Evolutionary conservation across 2,888 invertebrate genomes (phyloP), one percentile per base, ranked within the genome.

Genomic region (Apodemia zela): DNA sequence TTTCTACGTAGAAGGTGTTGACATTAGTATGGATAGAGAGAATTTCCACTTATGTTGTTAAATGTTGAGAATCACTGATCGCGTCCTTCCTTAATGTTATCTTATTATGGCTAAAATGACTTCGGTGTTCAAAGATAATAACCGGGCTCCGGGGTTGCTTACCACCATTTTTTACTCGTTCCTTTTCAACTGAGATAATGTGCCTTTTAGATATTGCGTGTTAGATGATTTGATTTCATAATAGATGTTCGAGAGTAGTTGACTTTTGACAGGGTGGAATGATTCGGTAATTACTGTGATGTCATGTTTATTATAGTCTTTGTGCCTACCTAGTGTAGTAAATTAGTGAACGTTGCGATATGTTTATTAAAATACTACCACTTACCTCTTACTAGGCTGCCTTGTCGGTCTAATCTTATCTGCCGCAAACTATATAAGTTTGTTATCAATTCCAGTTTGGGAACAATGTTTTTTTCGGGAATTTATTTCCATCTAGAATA

Each of bases 61-160:
- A 75, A 78, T 69, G 80, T 90, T 88, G 84, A 79, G 79, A 51
- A 67, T 59, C 82, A 6, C 68, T 76, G 79, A 7, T 67, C 51
- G 65, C 72, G 72, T 76, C 82, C 82, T 84, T 81, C 84, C 84
- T 87, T 90, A 91, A 90, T 89, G 88, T 91, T 90, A 91, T 91
- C 91, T 91, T 91, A 91, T 91, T 91, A 91, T 85, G 85, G 87
- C 87, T 91, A 91, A 91, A 91, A 91, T 91, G 90, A 91, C 88
- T 91, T 90, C 79, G 90, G 89, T 91, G 91, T 90, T 89, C 85
- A 78, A 76, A 91, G 89, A 91, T 91, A 91, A 90, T 89, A 87
- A 87, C 77, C 69, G 80, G 76, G 75, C 76, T 73, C 80, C 77
- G 77, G 85, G 84, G 85, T 80, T 82, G 82, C 76, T 82, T 74